Evolutionary conservation across 2,888 invertebrate species (phyloP), one percentile per base, ranked within the genome.

Genomic region (Leucania comma): DNA sequence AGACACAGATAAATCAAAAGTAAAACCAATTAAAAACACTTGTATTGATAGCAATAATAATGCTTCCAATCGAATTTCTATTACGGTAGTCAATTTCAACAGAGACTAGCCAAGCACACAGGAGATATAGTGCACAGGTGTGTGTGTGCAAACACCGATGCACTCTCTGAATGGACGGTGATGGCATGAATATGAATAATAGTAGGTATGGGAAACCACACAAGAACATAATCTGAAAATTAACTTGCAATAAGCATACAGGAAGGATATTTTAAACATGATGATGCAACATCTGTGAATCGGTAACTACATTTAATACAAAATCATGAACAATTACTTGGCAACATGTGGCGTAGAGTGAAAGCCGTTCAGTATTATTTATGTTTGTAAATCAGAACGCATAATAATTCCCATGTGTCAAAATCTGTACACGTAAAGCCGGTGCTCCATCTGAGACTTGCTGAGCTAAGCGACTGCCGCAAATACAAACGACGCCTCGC

Each of bases 391-490:
- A 81, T 84, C 74, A 72, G 82, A 75, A 73, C 78, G 68, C 59
- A 72, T 74, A 74, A 70, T 84, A 81, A 84, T 78, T 81, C 74
- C 63, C 78, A 69, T 78, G 75, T 72, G 82, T 86, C 76, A 86
- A 76, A 42, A 86, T 71, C 73, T 82, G 75, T 84, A 76, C 72
- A 76, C 35, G 63, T 77, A 76, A 81, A 79, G 68, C 68, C 62
- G 66, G 71, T 70, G 74, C 67, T 84, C 61, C 56, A 65, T 74
- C 58, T 56, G 63, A 72, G 57, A 71, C 59, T 56, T 78, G 64
- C 78, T 72, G 66, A 74, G 75, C 51, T 59, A 75, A 75, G 75
- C 65, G 63, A 53, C 56, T 78, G 78, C 66, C 53, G 66, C 62
- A 75, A 74, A 76, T 79, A 81, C 53, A 69, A 84, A 84, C 67